Evolutionary conservation across 2,113 vertebrate species (phyloP), one percentile per base, ranked within the genome.

Genomic region (Clarias batrachus): DNA sequence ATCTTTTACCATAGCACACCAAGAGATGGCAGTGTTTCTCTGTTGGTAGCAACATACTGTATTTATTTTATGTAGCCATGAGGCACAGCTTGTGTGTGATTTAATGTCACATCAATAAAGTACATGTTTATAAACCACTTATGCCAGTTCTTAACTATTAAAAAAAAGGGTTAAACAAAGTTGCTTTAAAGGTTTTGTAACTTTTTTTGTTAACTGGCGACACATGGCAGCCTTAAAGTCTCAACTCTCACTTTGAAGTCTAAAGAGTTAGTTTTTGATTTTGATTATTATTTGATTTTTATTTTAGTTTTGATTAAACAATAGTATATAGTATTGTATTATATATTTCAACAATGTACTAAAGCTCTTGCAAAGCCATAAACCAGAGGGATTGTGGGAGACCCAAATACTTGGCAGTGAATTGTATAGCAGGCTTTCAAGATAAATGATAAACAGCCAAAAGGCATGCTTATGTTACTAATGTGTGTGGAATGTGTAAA

Each of bases 21-120:
- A 71, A 41, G n/a, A 16, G 89, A 86, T 83, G 89, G 80, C 86
- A 87, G 83, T 83, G 59, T 85, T 89, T 79, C 74, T 52, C 84
- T 65, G 59, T 82, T 63, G 12, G 19, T 71, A 3, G n/a, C 21
- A 60, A 13, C 13, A 21, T 62, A 48, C 48, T 7, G 48, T 48
- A 14, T 59, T 12, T 0, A 62, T 74, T 76, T 76, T 54, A 25
- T 54, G 13, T 14, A 54, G 48, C 21, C 13, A 13, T 73, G 19
- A 73, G 1, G 33, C 17, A 2, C 17, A 23, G 70, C 17, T 41
- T 52, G 23, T 74, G 30, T 33, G 9, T 70, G 68, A 33, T 70
- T 70, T 37, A 33, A 70, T 70, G 30, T 70, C 13, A 70, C 25
- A n/a, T 30, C 12, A 30, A 16, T 66, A 70, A 41, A 73, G 33